Evolutionary conservation across 1,140 invertebrate species (phyloP), one percentile per base, ranked within the genome.

Genomic region (Aradophagus sp.): DNA sequence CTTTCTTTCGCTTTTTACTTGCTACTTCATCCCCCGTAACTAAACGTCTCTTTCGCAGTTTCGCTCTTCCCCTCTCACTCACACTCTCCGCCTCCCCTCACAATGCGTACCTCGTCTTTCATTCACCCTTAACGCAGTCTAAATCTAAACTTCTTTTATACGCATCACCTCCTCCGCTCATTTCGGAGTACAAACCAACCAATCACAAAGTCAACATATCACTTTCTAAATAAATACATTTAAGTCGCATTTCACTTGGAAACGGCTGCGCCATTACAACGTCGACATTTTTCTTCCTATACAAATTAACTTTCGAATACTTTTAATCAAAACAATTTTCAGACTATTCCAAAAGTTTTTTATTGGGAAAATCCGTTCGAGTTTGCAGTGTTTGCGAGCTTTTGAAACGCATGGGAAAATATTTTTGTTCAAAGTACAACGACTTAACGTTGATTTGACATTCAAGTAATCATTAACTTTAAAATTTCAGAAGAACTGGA

Each of bases 41-140:
- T 74, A 71, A 71, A 71, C 67, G 67, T 74, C 65, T 67, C 71
- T 76, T 76, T 74, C 77, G 61, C 70, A 59, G 35, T 47, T 56
- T 44, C 52, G 59, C 26, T 52, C 48, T 45, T 47, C 69, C 50
- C 45, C 45, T 62, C 34, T 19, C 45, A 34, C 53, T 53, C 14
- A 19, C 34, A 23, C 31, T 44, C 16, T 17, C 29, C 4, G 39
- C 31, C 7, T 35, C 53, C 38, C 29, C 0, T 12, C 31, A 0
- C 27, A 26, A 50, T 23, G 35, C 23, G 12, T 42, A 19, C 44
- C 36, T 44, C 62, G 36, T 66, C 38, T 58, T 58, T 58, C 55
- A 47, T 73, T 67, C 62, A 66, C 70, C 62, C 70, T 67, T 48
- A 42, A 59, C 50, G 38, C 39, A 45, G 38, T 34, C 63, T 41